phyloP scores from a whole-genome alignment of 2,888 invertebrate genomes.

The Notocelia uddmanniana region DNA sequence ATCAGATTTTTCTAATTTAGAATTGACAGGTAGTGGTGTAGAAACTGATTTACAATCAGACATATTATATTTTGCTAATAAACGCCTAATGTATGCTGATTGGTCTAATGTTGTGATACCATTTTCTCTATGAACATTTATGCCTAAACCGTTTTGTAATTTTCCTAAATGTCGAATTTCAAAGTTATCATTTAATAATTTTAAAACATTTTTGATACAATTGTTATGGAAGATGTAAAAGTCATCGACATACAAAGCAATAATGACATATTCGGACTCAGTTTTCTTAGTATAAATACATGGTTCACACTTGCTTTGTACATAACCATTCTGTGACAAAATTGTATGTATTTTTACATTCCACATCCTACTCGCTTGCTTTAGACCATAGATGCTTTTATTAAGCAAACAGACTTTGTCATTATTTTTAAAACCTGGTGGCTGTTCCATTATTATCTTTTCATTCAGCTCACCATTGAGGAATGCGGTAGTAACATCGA shows the following conservation, averaged over 20 bases:
- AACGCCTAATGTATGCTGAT: constrained; percentile 25
- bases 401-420: constrained; percentile 40
- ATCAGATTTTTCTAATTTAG: constrained; percentile 1
- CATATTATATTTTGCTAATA: constrained; percentile 31
- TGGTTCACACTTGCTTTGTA: constrained; percentile 6
- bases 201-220: background rate
- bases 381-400: constrained; percentile 48
- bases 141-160: constrained; percentile 27
- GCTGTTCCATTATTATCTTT: background rate
- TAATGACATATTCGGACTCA: background rate
- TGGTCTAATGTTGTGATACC: constrained; percentile 23
- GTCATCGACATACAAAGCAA: constrained; percentile 24
- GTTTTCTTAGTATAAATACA: constrained; percentile 21
- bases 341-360: constrained; percentile 18
- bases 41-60: constrained; percentile 17
- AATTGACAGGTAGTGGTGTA: constrained; percentile 21
- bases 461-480: constrained; percentile 7
- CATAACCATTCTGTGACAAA: background rate
- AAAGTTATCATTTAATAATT: constrained; percentile 19
- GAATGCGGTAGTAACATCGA: constrained; percentile 33
- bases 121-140: constrained; percentile 27
- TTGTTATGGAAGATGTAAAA: too few relatives aligned
- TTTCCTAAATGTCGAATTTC: constrained; percentile 24
- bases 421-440: constrained; percentile 8
- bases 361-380: constrained; percentile 46